Evolutionary conservation across 1,140 invertebrate species (phyloP).

Genomic region (Dendroctonus valens): DNA sequence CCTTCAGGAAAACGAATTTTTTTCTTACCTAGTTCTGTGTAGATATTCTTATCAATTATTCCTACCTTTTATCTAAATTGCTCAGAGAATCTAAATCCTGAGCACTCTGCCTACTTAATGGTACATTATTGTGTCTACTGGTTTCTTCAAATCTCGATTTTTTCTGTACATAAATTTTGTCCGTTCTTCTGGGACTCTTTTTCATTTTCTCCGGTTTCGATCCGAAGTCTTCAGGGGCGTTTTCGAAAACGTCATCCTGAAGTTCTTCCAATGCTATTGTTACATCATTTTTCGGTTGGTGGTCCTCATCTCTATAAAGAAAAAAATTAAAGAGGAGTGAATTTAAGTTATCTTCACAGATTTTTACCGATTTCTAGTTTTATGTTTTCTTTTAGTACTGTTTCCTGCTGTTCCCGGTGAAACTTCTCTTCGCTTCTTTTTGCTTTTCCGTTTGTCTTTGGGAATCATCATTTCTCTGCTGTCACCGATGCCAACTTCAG

Average conservation of each 20-base stretch:
- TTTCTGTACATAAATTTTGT: conserved; percentile 49
- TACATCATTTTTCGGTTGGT: conserved; percentile 46
- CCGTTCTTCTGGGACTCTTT: conserved; percentile 44
- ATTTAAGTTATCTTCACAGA: neutral
- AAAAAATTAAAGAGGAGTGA: neutral
- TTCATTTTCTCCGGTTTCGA: conserved; percentile 41
- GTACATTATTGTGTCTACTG: conserved; percentile 26
- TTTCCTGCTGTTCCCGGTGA: conserved; percentile 34
- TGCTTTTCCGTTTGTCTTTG: conserved; percentile 47
- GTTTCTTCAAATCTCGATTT: conserved; percentile 47
- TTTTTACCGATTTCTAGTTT: conserved; percentile 12
- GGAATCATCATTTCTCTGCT: conserved; percentile 51
- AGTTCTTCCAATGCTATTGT: conserved; percentile 48
- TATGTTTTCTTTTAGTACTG: conserved; percentile 29
- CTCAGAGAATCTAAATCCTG: conserved; percentile 37
- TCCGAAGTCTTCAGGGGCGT: conserved; percentile 39
- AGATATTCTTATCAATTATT: neutral
- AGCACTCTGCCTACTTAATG: conserved; percentile 34
- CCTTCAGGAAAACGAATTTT: too few relatives aligned
- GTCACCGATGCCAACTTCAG: conserved; percentile 46
- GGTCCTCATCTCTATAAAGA: conserved; percentile 43
- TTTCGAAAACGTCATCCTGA: conserved; percentile 51
- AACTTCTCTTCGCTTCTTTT: conserved; percentile 48
- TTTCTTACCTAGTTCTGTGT: too few relatives aligned
- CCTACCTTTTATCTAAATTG: conserved; percentile 36